Conservation (phyloP, 2,797 vertebrate genomes). For the Dipus sagitta region DNA sequence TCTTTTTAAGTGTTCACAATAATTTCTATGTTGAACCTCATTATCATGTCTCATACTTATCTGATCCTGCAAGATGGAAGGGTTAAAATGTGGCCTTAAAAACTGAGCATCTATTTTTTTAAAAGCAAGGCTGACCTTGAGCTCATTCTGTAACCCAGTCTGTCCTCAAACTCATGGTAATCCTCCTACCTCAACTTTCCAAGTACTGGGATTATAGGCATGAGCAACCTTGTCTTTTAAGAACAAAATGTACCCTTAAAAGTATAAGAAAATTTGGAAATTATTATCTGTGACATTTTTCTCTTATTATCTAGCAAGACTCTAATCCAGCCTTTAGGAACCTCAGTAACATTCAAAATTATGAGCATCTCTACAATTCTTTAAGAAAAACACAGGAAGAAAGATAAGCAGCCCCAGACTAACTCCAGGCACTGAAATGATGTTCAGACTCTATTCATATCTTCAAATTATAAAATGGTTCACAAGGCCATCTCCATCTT, state of each 20-base stretch:
- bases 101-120: background rate
- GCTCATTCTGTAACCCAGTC: too few species aligned
- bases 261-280: background rate
- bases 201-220: too few species aligned
- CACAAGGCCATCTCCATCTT: background rate
- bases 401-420: background rate
- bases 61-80: slow-evolving; percentile 51
- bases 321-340: too few species aligned
- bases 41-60: slow-evolving; percentile 8
- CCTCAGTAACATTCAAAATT: background rate
- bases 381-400: background rate
- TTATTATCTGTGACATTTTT: background rate
- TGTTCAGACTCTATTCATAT: background rate
- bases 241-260: background rate
- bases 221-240: background rate
- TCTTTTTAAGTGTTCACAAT: slow-evolving; percentile 34
- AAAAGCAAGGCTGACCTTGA: too few species aligned
- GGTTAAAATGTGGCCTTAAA: slow-evolving; percentile 55
- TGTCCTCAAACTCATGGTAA: too few species aligned
- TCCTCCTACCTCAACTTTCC: too few species aligned
- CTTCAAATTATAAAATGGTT: background rate
- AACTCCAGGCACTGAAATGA: background rate
- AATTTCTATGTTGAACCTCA: slow-evolving; percentile 34
- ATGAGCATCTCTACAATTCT: background rate
- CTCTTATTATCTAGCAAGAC: background rate